Percentiles rank a stretch among this genome's conserved stretches.
These are phyloP conservation scores for Eulemur coronatus DNA, from an alignment of 2,797 vertebrate species.

Conservation along the genomic window DNA sequence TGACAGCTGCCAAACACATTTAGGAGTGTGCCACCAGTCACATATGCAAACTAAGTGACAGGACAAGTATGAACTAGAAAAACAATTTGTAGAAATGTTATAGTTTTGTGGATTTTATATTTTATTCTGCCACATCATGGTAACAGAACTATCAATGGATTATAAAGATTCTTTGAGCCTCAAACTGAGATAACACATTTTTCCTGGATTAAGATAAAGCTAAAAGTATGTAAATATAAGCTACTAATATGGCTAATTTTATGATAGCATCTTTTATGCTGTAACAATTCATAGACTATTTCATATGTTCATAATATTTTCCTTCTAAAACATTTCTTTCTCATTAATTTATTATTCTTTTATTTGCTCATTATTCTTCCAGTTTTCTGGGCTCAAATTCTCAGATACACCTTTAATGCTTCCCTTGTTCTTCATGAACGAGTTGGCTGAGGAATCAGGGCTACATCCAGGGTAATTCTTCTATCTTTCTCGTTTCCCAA, in stretches of 20 bases:
- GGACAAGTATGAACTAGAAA: neutral
- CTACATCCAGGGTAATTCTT: neutral
- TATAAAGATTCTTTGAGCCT: neutral
- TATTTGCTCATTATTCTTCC: neutral
- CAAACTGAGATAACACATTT: neutral
- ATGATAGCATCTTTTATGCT: neutral
- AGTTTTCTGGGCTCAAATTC: neutral
- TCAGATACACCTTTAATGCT: neutral
- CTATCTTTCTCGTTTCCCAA: neutral
- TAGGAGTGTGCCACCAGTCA: neutral
- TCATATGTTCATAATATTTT: neutral
- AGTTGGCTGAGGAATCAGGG: neutral
- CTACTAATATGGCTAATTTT: neutral
- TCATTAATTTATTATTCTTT: neutral
- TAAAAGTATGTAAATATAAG: neutral
- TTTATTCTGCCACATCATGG: neutral
- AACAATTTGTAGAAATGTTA: neutral
- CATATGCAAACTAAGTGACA: neutral
- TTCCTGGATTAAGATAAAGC: neutral
- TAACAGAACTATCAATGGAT: neutral
- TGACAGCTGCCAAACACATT: neutral
- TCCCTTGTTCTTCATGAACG: neutral
- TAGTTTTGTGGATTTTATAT: neutral
- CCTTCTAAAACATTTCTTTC: neutral
- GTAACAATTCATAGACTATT: neutral